Conservation (phyloP, 2,797 vertebrate species). For the Thripadectes ignobilis region DNA sequence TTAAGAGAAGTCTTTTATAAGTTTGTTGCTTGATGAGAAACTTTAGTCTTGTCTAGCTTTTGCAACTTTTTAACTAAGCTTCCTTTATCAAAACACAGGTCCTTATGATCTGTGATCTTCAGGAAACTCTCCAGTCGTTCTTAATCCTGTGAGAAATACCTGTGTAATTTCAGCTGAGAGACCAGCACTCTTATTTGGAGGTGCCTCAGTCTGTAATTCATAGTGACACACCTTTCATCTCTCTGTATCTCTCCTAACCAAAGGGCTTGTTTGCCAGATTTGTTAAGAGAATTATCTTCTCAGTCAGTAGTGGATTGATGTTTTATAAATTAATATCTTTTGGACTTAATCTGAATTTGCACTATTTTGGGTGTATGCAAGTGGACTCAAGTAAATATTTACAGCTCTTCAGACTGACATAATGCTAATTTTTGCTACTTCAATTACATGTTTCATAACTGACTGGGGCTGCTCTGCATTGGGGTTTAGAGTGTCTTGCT, state of each 20-base stretch:
- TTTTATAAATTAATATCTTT: background rate
- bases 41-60: background rate
- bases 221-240: background rate
- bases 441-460: background rate
- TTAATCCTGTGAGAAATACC: background rate
- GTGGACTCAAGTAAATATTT: background rate
- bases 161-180: background rate
- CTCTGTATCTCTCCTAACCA: background rate
- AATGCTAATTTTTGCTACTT: background rate
- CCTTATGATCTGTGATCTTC: background rate
- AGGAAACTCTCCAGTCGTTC: background rate
- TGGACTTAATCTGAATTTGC: background rate
- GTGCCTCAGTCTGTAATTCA: background rate
- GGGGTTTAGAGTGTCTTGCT: background rate
- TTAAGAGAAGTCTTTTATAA: background rate
- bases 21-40: background rate
- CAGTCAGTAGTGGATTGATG: background rate
- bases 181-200: background rate
- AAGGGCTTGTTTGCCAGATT: background rate
- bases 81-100: background rate
- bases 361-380: background rate
- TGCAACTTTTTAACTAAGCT: background rate
- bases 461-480: background rate
- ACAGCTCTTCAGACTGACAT: background rate
- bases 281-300: background rate